These are phyloP conservation scores for Liasis olivaceus DNA, from an alignment of 2,797 vertebrate genomes.

Conservation along the genomic window DNA sequence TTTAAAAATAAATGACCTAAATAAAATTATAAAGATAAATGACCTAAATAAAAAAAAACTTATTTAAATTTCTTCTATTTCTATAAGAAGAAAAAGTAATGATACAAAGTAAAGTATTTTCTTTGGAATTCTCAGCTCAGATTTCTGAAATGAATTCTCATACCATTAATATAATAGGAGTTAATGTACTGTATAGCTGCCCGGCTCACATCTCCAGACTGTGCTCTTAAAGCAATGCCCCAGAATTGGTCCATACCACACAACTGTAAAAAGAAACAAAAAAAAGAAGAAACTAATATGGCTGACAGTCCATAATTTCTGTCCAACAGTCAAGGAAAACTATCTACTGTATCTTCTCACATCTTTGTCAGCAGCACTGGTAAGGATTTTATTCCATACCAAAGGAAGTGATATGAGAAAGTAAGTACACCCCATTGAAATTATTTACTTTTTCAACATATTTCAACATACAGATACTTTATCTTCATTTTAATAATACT, in stretches of 20 bases:
- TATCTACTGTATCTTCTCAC: not conserved
- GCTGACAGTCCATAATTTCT: not conserved
- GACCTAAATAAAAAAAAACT: not conserved
- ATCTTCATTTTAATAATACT: no score
- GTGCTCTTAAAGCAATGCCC: slow-evolving; percentile 95
- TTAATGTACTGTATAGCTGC: slow-evolving; percentile 99
- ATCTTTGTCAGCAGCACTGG: not conserved
- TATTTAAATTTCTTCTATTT: not conserved
- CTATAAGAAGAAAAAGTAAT: not conserved
- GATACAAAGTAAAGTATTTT: not conserved
- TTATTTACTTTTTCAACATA: no score
- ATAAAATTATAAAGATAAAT: not conserved
- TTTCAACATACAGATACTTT: no score
- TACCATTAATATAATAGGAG: slow-evolving; percentile 98
- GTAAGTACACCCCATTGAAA: not conserved
- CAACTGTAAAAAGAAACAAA: slow-evolving; percentile 75
- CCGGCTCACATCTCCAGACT: slow-evolving; percentile 95
- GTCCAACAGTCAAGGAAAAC: not conserved
- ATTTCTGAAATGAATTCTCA: slow-evolving; percentile 49
- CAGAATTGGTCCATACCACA: slow-evolving; percentile 99
- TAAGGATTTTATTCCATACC: not conserved
- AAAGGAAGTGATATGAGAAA: not conserved
- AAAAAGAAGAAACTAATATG: not conserved
- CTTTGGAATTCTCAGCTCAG: not conserved
- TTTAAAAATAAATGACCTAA: slow-evolving; percentile 13